Conservation (phyloP, 30 jellyfish, hydroid and myxozoan genomes). For the Chironex yamaguchii region DNA sequence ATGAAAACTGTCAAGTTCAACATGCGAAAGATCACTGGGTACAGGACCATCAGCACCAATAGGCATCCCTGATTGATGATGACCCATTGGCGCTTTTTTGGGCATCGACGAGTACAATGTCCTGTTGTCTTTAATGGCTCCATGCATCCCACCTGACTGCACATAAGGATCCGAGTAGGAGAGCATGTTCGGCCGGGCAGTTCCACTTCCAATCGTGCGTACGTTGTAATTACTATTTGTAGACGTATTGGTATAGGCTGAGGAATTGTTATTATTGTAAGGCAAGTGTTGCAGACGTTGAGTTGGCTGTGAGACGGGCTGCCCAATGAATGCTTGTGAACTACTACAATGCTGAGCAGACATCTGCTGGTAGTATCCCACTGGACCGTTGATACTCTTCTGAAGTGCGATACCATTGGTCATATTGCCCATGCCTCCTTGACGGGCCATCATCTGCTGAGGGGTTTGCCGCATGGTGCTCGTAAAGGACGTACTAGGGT, state of each 20-base stretch:
- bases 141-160: constrained; percentile 54
- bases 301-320: constrained; percentile 63
- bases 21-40: constrained; percentile 95
- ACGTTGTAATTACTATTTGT: neutral
- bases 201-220: neutral
- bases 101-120: neutral
- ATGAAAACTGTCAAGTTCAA: constrained; percentile 82
- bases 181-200: constrained; percentile 19
- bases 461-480: constrained; percentile 59
- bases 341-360: neutral
- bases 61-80: constrained; percentile 43
- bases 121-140: constrained; percentile 50
- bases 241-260: neutral
- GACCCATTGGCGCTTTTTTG: neutral
- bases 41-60: constrained; percentile 73
- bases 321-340: constrained; percentile 27
- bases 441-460: constrained; percentile 47
- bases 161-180: constrained; percentile 65
- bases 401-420: constrained; percentile 57
- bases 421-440: constrained; percentile 52
- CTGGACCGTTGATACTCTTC: constrained; percentile 24
- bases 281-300: constrained; percentile 79
- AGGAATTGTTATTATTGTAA: constrained; percentile 17
- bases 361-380: neutral
- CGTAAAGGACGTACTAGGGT: constrained; percentile 49